Conservation (phyloP, 2,888 invertebrate genomes). For the Drosophila percnosoma region DNA sequence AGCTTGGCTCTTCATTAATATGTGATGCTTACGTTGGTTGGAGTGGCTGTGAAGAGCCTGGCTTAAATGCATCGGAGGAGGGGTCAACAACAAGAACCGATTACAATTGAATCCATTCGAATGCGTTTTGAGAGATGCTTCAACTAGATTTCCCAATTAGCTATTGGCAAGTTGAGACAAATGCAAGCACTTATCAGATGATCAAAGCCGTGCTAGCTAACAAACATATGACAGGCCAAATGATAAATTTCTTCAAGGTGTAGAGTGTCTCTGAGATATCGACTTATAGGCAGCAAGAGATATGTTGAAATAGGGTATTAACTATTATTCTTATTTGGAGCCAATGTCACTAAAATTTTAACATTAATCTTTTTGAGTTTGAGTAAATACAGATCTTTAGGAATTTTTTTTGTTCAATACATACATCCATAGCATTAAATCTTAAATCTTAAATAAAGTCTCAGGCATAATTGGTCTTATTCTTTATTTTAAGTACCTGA, state of each 20-base stretch:
- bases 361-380: background rate
- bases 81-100: slow-evolving; percentile 23
- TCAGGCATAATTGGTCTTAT: background rate
- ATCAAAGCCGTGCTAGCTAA: background rate
- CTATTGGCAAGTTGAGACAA: background rate
- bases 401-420: no score
- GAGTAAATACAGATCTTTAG: background rate
- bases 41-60: background rate
- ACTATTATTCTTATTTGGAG: background rate
- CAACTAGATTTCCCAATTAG: slow-evolving; percentile 33
- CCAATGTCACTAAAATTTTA: background rate
- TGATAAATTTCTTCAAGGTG: background rate
- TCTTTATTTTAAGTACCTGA: background rate
- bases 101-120: slow-evolving; percentile 34
- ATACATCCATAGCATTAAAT: no score
- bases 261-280: no score
- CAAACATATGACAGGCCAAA: background rate
- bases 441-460: no score
- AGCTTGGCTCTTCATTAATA: slow-evolving; percentile 42
- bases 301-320: background rate
- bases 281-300: background rate
- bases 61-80: slow-evolving; percentile 2
- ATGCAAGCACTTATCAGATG: background rate
- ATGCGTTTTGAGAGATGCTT: slow-evolving; percentile 7
- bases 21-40: slow-evolving; percentile 18